phyloP scores from a whole-genome alignment of 2,113 vertebrate species.

The Sterna hirundo region DNA sequence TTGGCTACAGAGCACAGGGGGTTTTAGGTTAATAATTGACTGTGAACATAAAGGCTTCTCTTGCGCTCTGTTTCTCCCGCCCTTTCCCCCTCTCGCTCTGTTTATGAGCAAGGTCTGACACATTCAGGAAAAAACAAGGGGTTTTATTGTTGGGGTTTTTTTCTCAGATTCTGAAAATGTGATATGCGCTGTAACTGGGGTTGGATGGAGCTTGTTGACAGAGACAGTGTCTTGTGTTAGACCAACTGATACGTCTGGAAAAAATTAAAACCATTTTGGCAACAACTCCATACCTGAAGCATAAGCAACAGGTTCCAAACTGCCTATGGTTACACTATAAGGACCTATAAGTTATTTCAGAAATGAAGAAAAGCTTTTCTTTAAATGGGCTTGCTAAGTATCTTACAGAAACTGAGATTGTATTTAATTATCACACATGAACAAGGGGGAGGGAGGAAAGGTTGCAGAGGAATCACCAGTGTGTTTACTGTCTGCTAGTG shows the following conservation, averaged over 20 bases:
- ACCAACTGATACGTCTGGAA: rapidly evolving
- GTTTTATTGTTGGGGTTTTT: background rate
- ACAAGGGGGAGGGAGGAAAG: background rate
- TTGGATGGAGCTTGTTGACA: background rate
- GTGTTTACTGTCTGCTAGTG: background rate
- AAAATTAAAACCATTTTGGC: background rate
- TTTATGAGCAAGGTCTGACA: background rate
- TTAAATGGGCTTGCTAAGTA: background rate
- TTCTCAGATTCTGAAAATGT: background rate
- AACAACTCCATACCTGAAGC: background rate
- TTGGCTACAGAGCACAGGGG: background rate
- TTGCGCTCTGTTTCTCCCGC: background rate
- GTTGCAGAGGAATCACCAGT: background rate
- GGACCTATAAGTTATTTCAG: background rate
- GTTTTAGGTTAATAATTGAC: background rate
- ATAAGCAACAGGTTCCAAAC: background rate
- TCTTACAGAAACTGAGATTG: background rate
- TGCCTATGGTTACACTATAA: background rate
- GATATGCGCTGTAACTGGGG: background rate
- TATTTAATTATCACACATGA: background rate
- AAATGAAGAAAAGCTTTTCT: background rate
- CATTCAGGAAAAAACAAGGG: background rate
- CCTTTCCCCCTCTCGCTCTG: background rate
- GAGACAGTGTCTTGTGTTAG: background rate
- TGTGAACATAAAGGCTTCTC: background rate